A percentile compares a stretch with the other conserved stretches of the same genome.
These are phyloP conservation scores for Callipepla squamata DNA, from an alignment of 2,113 vertebrate genomes.

Conservation along the genomic window DNA sequence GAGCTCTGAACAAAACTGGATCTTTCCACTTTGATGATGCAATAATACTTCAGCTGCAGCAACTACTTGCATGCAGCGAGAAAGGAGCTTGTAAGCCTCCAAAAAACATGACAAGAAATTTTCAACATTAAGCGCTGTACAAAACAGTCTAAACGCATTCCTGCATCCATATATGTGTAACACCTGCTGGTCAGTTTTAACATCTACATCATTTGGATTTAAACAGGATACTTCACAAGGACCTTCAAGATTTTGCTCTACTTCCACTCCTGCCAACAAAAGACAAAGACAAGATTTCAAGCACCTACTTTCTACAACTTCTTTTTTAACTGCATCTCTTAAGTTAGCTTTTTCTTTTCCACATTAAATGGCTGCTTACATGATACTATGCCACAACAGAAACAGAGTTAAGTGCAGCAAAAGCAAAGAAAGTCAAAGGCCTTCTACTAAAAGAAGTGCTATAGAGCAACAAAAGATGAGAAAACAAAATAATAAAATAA, in stretches of 20 bases:
- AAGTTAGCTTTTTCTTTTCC: neutral
- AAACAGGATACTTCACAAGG: accelerated
- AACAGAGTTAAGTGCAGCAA: neutral
- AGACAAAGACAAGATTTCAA: neutral
- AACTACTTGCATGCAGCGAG: neutral
- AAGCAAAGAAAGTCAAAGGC: no score
- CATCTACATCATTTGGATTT: neutral
- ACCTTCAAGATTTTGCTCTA: neutral
- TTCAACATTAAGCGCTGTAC: accelerated
- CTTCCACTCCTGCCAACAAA: neutral
- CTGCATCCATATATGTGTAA: neutral
- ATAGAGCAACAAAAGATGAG: no score
- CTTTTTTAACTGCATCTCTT: neutral
- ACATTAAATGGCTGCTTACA: accelerated
- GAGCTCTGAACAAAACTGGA: neutral
- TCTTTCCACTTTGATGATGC: neutral
- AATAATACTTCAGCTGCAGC: accelerated
- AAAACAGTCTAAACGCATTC: neutral
- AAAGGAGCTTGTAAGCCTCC: neutral
- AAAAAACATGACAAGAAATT: neutral
- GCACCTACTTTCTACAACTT: neutral
- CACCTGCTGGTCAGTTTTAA: neutral
- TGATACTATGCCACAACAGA: neutral
- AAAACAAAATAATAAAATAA: no score
- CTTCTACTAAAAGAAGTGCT: no score